Conservation (phyloP, 2,888 invertebrate genomes). For the Conistra vaccinii region DNA sequence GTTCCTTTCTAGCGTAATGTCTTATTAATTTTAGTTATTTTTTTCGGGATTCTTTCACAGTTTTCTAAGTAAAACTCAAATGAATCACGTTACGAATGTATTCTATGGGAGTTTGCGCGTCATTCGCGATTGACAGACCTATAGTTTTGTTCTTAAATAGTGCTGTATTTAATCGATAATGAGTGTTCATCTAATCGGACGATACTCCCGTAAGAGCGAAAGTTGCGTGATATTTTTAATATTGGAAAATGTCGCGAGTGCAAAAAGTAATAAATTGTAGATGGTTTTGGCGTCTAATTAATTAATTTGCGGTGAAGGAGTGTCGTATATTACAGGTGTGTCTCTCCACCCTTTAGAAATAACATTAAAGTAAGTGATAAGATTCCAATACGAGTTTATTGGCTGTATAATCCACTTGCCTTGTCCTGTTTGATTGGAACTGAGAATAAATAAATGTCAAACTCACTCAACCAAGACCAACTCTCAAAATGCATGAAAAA, state of each 20-base stretch:
- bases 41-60: constrained; percentile 71
- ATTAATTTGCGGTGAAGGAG: constrained; percentile 55
- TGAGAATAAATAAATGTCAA: constrained; percentile 36
- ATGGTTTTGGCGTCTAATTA: constrained; percentile 52
- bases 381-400: constrained; percentile 36
- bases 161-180: constrained; percentile 69
- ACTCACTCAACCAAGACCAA: too few relatives aligned
- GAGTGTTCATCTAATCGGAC: constrained; percentile 54
- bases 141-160: constrained; percentile 47
- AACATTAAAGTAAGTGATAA: constrained; percentile 47
- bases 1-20: constrained; percentile 76
- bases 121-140: constrained; percentile 18
- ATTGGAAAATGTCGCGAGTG: constrained; percentile 53
- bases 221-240: constrained; percentile 55
- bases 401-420: constrained; percentile 34
- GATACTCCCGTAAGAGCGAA: constrained; percentile 53
- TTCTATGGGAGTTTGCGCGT: constrained; percentile 46
- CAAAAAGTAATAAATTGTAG: constrained; percentile 42
- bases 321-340: constrained; percentile 57
- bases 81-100: constrained; percentile 48
- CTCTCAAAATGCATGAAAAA: not conserved
- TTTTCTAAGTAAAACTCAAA: constrained; percentile 77
- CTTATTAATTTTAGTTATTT: constrained; percentile 74
- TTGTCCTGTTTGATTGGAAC: constrained; percentile 5
- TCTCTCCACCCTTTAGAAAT: constrained; percentile 37